Conservation (phyloP, 1,140 invertebrate species). For the Nasonia longicornis region DNA sequence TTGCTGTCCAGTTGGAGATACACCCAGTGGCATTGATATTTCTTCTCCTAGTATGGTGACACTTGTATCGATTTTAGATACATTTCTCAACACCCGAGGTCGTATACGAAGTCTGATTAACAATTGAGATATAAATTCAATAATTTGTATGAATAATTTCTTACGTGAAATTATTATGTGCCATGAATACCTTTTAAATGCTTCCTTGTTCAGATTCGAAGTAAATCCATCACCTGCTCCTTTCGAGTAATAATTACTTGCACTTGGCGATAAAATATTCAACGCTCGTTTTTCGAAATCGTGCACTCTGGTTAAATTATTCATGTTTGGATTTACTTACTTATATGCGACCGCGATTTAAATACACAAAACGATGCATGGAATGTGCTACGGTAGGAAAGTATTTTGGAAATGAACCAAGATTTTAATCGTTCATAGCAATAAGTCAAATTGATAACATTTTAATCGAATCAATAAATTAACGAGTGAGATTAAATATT, state of each 20-base stretch:
- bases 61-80: constrained; percentile 74
- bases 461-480: too few relatives aligned
- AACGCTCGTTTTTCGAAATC: constrained; percentile 85
- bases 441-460: too few relatives aligned
- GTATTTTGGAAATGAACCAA: too few relatives aligned
- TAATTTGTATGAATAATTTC: constrained; percentile 12
- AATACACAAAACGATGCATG: too few relatives aligned
- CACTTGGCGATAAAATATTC: constrained; percentile 74
- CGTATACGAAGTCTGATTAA: constrained; percentile 78
- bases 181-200: neutral
- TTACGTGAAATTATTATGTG: neutral
- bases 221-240: constrained; percentile 88
- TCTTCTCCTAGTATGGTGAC: constrained; percentile 77
- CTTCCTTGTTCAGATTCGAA: neutral
- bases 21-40: constrained; percentile 84
- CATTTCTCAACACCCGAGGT: constrained; percentile 84
- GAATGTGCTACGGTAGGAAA: too few relatives aligned
- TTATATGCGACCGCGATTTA: too few relatives aligned
- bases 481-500: too few relatives aligned
- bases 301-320: constrained; percentile 77
- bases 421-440: too few relatives aligned
- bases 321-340: constrained; percentile 56
- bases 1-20: constrained; percentile 94
- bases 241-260: constrained; percentile 87
- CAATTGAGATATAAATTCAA: constrained; percentile 4